Conservation (phyloP, 2,797 vertebrate genomes). For the Pelochelys cantorii region DNA sequence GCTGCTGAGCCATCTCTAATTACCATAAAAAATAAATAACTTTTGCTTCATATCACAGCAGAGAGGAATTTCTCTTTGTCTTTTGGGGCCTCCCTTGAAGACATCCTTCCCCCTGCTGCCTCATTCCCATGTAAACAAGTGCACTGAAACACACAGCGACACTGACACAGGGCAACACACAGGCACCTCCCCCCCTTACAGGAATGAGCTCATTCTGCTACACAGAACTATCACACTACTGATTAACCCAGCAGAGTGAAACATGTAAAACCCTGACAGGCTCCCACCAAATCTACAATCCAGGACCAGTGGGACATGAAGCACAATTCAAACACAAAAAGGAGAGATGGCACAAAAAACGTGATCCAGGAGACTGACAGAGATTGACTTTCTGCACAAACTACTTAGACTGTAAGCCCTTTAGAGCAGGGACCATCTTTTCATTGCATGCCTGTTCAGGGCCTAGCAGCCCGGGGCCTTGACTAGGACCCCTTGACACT, state of each 20-base stretch:
- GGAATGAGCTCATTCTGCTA: background rate
- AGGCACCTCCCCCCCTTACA: conserved; percentile 26
- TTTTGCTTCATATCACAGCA: conserved; percentile 52
- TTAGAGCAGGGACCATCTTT: background rate
- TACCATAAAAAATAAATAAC: conserved; percentile 64
- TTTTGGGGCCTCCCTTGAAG: conserved; percentile 48
- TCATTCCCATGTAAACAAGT: conserved; percentile 64
- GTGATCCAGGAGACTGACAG: background rate
- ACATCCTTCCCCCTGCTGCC: conserved; percentile 7
- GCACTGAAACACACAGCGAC: conserved; percentile 17
- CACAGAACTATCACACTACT: background rate
- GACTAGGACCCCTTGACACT: background rate
- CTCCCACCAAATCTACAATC: background rate
- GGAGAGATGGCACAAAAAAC: background rate
- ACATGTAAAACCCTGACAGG: background rate
- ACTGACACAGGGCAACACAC: conserved; percentile 61
- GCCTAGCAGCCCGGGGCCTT: background rate
- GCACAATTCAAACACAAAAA: background rate
- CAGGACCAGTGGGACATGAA: background rate
- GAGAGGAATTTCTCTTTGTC: conserved; percentile 44
- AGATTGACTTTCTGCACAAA: background rate
- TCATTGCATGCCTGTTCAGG: background rate
- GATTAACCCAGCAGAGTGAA: background rate
- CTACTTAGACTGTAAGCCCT: background rate
- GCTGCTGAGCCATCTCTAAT: conserved; percentile 63